Percentiles rank a stretch among this genome's conserved stretches.
Conservation (phyloP, 2,797 vertebrate genomes). For the Phalanger gymnotis region DNA sequence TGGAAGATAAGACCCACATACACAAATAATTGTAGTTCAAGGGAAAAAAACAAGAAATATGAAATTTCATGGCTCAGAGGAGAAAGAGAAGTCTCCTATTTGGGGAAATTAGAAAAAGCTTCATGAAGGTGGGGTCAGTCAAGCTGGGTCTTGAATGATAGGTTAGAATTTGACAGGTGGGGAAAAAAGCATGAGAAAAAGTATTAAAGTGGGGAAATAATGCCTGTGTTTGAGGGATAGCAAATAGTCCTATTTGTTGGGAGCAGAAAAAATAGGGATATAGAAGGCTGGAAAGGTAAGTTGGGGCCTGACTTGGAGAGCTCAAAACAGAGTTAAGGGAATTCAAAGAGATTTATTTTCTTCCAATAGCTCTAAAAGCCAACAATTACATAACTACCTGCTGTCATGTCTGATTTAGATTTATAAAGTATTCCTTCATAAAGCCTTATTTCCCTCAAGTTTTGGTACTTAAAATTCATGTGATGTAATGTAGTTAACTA, state of each 20-base stretch:
- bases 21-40: background rate
- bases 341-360: constrained; percentile 78
- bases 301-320: constrained; percentile 55
- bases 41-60: background rate
- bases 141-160: background rate
- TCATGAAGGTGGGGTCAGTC: background rate
- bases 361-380: constrained; percentile 74
- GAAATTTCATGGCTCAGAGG: background rate
- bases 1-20: background rate
- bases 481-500: constrained; percentile 65
- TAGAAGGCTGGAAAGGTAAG: background rate
- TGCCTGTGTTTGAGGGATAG: background rate
- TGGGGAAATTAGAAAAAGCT: background rate
- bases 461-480: constrained; percentile 71
- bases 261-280: background rate
- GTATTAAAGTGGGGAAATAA: background rate
- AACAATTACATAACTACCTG: constrained; percentile 80
- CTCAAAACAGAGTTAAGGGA: constrained; percentile 75
- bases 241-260: background rate
- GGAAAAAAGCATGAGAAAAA: background rate
- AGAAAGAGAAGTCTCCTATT: background rate
- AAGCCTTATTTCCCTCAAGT: constrained; percentile 72
- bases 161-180: background rate
- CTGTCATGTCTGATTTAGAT: constrained; percentile 70
- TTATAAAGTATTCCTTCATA: constrained; percentile 75